A percentile compares a stretch with the other conserved stretches of the same genome.
Evolutionary conservation across 1,140 invertebrate species (phyloP).

Genomic region (Cryptotermes secundus): DNA sequence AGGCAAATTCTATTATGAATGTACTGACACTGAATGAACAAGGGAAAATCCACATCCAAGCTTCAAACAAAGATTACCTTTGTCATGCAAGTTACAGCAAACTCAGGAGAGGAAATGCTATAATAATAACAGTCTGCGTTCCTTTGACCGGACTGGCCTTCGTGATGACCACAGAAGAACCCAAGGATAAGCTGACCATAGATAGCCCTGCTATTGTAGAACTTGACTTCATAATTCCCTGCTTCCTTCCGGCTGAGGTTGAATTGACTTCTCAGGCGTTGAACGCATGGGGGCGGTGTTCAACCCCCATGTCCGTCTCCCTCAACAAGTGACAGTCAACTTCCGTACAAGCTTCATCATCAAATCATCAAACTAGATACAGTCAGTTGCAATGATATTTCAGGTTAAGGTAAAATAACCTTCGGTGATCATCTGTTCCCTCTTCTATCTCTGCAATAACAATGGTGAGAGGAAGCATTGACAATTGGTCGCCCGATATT

Average conservation of each 20-base stretch:
- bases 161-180: background rate
- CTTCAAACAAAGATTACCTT: background rate
- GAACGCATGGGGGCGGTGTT: background rate
- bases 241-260: background rate
- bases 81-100: background rate
- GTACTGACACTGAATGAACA: background rate
- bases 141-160: background rate
- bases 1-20: background rate
- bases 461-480: no score
- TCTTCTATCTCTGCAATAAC: no score
- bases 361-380: no score
- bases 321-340: background rate
- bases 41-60: background rate
- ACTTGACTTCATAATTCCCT: slow-evolving; percentile 8
- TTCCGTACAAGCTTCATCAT: slow-evolving; percentile 1
- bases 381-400: no score
- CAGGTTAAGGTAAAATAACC: no score
- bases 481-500: no score
- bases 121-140: background rate
- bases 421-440: no score
- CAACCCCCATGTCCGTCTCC: background rate
- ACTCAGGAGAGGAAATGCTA: background rate
- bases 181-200: background rate
- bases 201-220: background rate
- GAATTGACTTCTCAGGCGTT: slow-evolving; percentile 3